Evolutionary conservation across 2,797 vertebrate species (phyloP), one percentile per base, ranked within the genome.

Genomic region (Nothura maculosa): DNA sequence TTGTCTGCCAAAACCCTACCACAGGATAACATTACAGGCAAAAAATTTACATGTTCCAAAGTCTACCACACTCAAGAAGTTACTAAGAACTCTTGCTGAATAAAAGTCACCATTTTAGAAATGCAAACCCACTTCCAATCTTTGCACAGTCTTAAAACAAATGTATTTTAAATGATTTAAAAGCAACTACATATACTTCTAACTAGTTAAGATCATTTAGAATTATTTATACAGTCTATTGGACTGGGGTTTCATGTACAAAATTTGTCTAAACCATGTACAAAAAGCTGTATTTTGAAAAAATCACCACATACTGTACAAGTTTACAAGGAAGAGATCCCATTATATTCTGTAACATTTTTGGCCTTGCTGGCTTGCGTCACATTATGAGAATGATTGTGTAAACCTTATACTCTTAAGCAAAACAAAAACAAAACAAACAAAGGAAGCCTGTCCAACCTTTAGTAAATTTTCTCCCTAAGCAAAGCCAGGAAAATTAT

Each of bases 221-320:
- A 98, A 98, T 98, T 98, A 97, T 98, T 98, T 98, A 98, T 98
- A 98, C 97, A 98, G 93, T 97, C 97, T 98, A 98, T 97, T 91
- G 92, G 94, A 96, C 96, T 96, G 97, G 98, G 98, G 98, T 98
- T 98, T 98, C 98, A 98, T 98, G 98, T 98, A 98, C 97, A 98
- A 98, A 98, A 98, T 98, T 95, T 97, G 95, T 98, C 95, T 98
- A 98, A 98, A 97, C 96, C 98, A 99, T 98, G 98, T 99, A 99
- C 99, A 99, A 99, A 99, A 99, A 99, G 98, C 98, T 98, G 98
- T 98, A 98, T 98, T 98, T 98, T 97, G 98, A 98, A 97, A 98
- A 98, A 98, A 98, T 98, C 98, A 98, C 97, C 98, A 98, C 98
- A 97, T 98, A 98, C 99, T 99, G 98, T 99, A 99, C 99, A 99